Base-by-base conservation (phyloP, 2,113 vertebrate genomes). In the Aegotheles bennettii region DNA sequence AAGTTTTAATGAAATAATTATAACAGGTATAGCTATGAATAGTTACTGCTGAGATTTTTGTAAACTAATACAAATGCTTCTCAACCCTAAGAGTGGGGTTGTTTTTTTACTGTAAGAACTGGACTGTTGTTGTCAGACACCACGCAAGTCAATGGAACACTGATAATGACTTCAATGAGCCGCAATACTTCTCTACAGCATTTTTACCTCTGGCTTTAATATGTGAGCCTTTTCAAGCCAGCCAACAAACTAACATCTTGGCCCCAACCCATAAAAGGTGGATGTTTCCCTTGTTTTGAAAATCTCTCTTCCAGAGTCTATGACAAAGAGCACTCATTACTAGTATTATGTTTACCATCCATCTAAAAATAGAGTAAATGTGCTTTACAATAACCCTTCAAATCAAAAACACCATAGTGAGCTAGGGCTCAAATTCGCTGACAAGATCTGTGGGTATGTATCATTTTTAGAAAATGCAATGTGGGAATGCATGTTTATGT, bases 401-500 rank as follows among this genome's bases (percentile, higher is more conserved):
- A 86, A 84, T 75, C 15, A 84, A 84, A 90, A 68, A 10, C 23
- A 8, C n/a, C 48, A 9, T 8, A 92, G 51, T 63, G 60, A 60
- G 31, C 29, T 64, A 71, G 31, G 47, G 47, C 45, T 92, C 36
- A 91, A 60, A 93, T 60, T 84, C 0, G 36, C 95, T 95, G 92
- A 94, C 56, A 71, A 85, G 68, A 86, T 68, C 54, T 92, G 88
- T 53, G 88, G 79, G 24, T 29, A 89, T 9, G 25, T 23, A 56
- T n/a, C 35, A 77, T 78, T 94, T 95, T 80, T 67, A 90, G 79
- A 84, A 94, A 94, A 64, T 16, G 17, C 75, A 88, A 15, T 26
- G 88, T 2, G 43, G 94, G n/a, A 86, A 88, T 20, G 7, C 2
- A 6, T 88, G 68, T 90, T 95, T 96, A 84, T 56, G 78, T 53